A percentile compares a stretch with the other conserved stretches of the same genome.
phyloP scores from a whole-genome alignment of 1,140 invertebrate species.

The Laupala kohalensis region DNA sequence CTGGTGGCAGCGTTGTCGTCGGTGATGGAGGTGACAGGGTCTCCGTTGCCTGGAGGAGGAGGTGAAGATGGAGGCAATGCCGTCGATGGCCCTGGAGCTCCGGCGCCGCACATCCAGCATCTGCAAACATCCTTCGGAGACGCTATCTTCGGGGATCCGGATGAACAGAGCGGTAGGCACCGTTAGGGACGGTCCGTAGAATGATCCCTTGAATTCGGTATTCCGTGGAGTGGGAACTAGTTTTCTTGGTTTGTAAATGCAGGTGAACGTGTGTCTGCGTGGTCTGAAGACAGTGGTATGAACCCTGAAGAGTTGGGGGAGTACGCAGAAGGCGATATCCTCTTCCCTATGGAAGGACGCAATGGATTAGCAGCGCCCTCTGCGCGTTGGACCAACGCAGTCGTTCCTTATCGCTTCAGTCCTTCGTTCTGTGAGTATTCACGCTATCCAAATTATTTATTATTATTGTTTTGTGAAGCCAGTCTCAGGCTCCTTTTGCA shows the following conservation, averaged over 20 bases:
- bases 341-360: constrained; percentile 37
- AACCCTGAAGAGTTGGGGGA: constrained; percentile 63
- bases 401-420: constrained; percentile 55
- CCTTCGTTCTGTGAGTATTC: constrained; percentile 41
- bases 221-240: no score
- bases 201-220: no score
- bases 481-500: no score
- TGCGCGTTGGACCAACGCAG: constrained; percentile 47
- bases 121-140: neutral
- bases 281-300: constrained; percentile 36
- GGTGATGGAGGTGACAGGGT: neutral
- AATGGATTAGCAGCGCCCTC: constrained; percentile 47
- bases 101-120: neutral
- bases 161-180: neutral
- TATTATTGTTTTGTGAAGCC: no score
- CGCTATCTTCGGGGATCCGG: neutral
- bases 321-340: constrained; percentile 63
- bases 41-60: neutral
- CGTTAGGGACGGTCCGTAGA: neutral
- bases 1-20: neutral
- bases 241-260: no score
- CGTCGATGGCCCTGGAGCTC: neutral
- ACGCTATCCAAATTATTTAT: neutral
- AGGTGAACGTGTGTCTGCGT: constrained; percentile 38
- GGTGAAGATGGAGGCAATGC: neutral